Evolutionary conservation across 1,140 invertebrate species (phyloP).

Genomic region (Orchestia grillus): DNA sequence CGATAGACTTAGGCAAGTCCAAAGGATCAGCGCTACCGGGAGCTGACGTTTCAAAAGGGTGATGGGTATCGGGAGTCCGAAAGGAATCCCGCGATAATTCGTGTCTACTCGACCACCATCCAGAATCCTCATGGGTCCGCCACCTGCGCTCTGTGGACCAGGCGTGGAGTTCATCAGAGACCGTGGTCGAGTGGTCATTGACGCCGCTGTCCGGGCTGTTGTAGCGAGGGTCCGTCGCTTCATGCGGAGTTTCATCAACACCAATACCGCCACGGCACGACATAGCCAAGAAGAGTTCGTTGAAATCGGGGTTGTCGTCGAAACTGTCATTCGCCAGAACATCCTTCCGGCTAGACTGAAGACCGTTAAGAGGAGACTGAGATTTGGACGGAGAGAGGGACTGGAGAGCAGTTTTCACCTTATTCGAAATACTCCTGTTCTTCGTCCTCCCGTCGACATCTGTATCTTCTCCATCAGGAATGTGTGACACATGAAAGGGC

Average conservation of each 20-base stretch:
- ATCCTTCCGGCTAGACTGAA: not conserved
- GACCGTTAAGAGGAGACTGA: not conserved
- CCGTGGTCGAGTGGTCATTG: not conserved
- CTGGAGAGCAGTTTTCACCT: not conserved
- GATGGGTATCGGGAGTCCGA: too few species aligned
- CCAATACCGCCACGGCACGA: not conserved
- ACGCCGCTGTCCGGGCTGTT: not conserved
- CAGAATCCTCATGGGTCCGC: not conserved
- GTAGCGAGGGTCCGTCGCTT: too few species aligned
- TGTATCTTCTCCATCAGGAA: not conserved
- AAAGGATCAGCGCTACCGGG: too few species aligned
- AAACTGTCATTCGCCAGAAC: not conserved
- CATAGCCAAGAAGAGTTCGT: too few species aligned
- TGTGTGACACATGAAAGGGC: not conserved
- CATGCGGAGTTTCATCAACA: too few species aligned
- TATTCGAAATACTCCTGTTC: not conserved
- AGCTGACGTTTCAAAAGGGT: too few species aligned
- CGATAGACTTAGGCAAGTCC: too few species aligned
- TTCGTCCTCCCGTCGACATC: not conserved
- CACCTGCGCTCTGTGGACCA: too few species aligned
- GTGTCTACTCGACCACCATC: not conserved
- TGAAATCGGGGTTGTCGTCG: too few species aligned
- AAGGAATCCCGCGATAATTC: not conserved
- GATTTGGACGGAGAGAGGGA: not conserved
- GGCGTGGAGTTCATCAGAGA: not conserved